phyloP scores from a whole-genome alignment of 1,140 invertebrate genomes.

The Lanistes nyassanus region DNA sequence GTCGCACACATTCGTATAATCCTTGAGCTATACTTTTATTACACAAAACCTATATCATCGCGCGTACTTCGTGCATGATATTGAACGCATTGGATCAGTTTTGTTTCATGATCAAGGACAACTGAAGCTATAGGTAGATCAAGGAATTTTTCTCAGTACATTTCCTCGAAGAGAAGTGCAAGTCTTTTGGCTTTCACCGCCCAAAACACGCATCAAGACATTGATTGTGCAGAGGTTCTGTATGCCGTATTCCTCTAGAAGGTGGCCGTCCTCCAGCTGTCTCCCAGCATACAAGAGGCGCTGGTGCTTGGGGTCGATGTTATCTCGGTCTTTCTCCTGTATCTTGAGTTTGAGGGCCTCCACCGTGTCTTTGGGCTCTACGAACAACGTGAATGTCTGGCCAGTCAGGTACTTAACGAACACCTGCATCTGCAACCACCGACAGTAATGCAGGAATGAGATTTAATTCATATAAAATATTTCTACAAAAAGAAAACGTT shows the following conservation, averaged over 20 bases:
- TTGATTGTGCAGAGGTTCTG: constrained; percentile 93
- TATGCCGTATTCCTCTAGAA: constrained; percentile 90
- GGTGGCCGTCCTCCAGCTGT: constrained; percentile 79
- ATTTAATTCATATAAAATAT: no score
- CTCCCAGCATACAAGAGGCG: constrained; percentile 83
- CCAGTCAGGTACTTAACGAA: constrained; percentile 76
- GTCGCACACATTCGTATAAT: no score
- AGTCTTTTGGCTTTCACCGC: constrained; percentile 33
- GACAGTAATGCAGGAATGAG: no score
- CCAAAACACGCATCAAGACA: constrained; percentile 49
- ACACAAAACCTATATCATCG: no score
- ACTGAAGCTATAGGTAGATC: no score
- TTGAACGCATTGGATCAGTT: no score
- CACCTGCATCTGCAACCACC: constrained; percentile 66
- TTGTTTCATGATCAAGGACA: no score
- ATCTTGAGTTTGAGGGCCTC: constrained; percentile 91
- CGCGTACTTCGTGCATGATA: no score
- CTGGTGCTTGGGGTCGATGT: constrained; percentile 83
- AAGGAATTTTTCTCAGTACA: no score
- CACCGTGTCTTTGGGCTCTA: constrained; percentile 68
- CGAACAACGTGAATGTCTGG: constrained; percentile 72
- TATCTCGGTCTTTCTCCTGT: constrained; percentile 77
- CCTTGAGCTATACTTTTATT: no score
- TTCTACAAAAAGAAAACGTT: no score
- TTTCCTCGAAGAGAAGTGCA: no score